phyloP scores from a whole-genome alignment of 2,888 invertebrate genomes.

The Candidula unifasciata region DNA sequence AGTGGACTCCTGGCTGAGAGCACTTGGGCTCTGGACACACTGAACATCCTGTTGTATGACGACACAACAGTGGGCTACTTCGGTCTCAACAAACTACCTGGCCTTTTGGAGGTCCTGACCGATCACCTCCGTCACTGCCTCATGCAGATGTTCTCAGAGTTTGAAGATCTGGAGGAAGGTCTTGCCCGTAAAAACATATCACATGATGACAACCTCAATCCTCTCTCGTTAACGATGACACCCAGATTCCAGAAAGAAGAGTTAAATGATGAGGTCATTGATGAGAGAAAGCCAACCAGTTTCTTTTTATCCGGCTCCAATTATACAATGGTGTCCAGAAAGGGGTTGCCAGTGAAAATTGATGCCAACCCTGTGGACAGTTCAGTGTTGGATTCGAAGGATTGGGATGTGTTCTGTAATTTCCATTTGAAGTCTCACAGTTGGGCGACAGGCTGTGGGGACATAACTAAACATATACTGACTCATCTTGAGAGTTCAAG shows the following conservation, averaged over 20 bases:
- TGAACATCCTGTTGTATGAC: constrained; percentile 96
- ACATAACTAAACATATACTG: constrained; percentile 86
- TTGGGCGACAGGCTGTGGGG: constrained; percentile 78
- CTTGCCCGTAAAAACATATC: constrained; percentile 68
- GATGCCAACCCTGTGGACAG: constrained; percentile 86
- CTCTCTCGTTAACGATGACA: neutral
- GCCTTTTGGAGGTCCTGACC: constrained; percentile 88
- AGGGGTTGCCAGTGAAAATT: constrained; percentile 87
- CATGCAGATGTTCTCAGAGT: constrained; percentile 90
- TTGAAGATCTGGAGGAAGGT: constrained; percentile 79
- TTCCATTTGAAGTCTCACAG: constrained; percentile 75
- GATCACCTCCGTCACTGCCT: constrained; percentile 92
- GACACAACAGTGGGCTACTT: constrained; percentile 95
- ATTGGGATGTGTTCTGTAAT: constrained; percentile 84
- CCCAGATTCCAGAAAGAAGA: constrained; percentile 39
- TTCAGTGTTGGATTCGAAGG: constrained; percentile 87
- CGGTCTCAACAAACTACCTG: constrained; percentile 93
- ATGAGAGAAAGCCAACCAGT: constrained; percentile 15
- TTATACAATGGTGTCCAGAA: constrained; percentile 89
- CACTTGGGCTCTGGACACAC: constrained; percentile 97
- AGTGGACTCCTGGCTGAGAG: constrained; percentile 96
- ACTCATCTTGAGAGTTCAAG: constrained; percentile 79
- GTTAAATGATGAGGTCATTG: constrained; percentile 21
- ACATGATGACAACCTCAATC: constrained; percentile 55
- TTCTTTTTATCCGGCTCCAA: constrained; percentile 74